phyloP scores from a whole-genome alignment of 2,797 vertebrate species.

The Phataginus tetradactyla region DNA sequence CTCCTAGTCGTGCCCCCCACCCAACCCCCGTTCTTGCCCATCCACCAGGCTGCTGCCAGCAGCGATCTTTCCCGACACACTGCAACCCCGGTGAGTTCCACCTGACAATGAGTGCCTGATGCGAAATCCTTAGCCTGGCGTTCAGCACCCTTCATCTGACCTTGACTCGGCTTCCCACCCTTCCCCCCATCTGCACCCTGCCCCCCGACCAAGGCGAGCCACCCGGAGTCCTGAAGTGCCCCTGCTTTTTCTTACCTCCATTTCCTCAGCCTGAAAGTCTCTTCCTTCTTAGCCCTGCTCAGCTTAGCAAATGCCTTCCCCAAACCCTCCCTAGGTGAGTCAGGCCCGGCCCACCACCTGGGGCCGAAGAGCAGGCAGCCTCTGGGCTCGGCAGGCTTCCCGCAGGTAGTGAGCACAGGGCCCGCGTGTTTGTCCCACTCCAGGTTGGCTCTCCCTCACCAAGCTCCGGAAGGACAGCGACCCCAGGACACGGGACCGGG shows the following conservation, averaged over 20 bases:
- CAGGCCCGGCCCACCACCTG: too few relatives aligned
- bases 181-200: background rate
- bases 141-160: background rate
- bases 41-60: background rate
- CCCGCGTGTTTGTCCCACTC: too few relatives aligned
- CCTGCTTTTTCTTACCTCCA: background rate
- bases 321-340: background rate
- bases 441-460: background rate
- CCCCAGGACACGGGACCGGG: background rate
- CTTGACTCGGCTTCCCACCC: background rate
- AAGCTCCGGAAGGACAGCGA: background rate
- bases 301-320: too few relatives aligned
- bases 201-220: background rate
- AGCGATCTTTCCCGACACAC: background rate
- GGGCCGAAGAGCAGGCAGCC: background rate
- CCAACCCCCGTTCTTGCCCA: rapidly evolving
- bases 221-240: rapidly evolving
- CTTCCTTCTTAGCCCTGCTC: background rate
- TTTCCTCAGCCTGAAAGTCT: background rate
- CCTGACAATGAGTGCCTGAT: too few relatives aligned
- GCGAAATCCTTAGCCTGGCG: background rate
- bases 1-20: rapidly evolving
- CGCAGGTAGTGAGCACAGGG: background rate
- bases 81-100: background rate
- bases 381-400: background rate